Evolutionary conservation across 2,888 invertebrate species (phyloP), one percentile per base, ranked within the genome.

Genomic region (Dione vanillae): DNA sequence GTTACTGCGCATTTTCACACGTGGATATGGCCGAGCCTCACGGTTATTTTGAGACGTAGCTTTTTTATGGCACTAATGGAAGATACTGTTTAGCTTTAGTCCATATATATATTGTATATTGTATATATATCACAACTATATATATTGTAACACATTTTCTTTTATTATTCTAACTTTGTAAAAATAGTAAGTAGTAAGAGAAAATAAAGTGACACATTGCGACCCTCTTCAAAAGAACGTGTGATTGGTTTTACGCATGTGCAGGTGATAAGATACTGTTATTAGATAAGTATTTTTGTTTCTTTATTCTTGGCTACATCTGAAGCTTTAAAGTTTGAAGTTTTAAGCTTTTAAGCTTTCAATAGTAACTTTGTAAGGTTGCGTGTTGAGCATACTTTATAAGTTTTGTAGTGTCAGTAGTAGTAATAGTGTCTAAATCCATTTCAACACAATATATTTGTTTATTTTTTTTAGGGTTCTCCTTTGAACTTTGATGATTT

Each of bases 1-100:
- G 92, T 92, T 89, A 91, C 89, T 88, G 89, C 91, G 85, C 88
- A 90, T 91, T 91, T 91, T 89, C 89, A 88, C 91, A 91, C 90
- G 87, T 90, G 91, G 85, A 87, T 89, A 88, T 81, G 83, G 86
- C 78, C 80, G 80, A 83, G 85, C 83, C 84, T 84, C 84, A 86
- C 82, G 86, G 87, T 90, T 90, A 87, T 91, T 90, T 87, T 86
- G 82, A 85, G 89, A 88, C 82, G 86, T 83, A 88, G 86, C 89
- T 86, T 89, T 90, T 91, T 91, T 90, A 90, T 89, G 87, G 86
- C 88, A 84, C 86, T 89, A 91, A 91, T 91, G 91, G 90, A 89
- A 90, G 87, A 89, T 86, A 90, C 85, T 86, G 87, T 87, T 89
- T 89, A 84, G 87, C 88, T 89, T 83, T 80, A 81, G 78, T 76